phyloP scores from a whole-genome alignment of 2,888 invertebrate genomes.

The Masnerella sp. region DNA sequence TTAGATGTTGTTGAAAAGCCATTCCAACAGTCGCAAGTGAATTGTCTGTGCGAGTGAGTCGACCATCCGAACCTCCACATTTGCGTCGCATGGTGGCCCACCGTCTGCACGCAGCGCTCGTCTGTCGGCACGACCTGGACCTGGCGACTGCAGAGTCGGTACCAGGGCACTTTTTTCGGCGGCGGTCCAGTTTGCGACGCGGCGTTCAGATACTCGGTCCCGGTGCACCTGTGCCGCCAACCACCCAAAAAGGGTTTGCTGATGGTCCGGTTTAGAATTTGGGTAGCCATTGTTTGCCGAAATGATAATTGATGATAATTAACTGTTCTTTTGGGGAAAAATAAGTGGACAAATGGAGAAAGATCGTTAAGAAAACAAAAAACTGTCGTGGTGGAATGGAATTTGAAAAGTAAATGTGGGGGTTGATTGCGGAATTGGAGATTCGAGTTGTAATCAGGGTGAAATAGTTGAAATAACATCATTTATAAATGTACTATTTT shows the following conservation, averaged over 20 bases:
- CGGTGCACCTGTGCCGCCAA: slow-evolving; percentile 85
- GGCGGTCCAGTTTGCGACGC: slow-evolving; percentile 88
- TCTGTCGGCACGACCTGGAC: slow-evolving; percentile 83
- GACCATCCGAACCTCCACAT: slow-evolving; percentile 77
- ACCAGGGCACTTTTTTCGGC: slow-evolving; percentile 78
- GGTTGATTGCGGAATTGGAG: no score
- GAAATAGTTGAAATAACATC: no score
- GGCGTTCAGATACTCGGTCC: slow-evolving; percentile 88
- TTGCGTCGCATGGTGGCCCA: slow-evolving; percentile 81
- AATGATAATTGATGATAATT: no score
- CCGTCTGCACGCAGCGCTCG: slow-evolving; percentile 78
- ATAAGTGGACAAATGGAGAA: no score
- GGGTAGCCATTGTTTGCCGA: slow-evolving; percentile 1
- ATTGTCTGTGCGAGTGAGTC: neutral
- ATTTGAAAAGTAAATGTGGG: no score
- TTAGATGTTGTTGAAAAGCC: neutral
- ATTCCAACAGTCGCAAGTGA: neutral
- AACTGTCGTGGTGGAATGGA: no score
- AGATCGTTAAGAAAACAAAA: no score
- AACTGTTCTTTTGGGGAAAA: no score
- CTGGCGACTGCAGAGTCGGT: slow-evolving; percentile 80
- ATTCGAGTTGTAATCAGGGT: no score
- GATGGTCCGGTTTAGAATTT: slow-evolving; percentile 75
- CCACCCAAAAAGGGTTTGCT: slow-evolving; percentile 90
- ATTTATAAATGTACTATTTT: no score